These are phyloP conservation scores for Mystacornis crossleyi DNA, from an alignment of 2,113 vertebrate species.

Conservation along the genomic window DNA sequence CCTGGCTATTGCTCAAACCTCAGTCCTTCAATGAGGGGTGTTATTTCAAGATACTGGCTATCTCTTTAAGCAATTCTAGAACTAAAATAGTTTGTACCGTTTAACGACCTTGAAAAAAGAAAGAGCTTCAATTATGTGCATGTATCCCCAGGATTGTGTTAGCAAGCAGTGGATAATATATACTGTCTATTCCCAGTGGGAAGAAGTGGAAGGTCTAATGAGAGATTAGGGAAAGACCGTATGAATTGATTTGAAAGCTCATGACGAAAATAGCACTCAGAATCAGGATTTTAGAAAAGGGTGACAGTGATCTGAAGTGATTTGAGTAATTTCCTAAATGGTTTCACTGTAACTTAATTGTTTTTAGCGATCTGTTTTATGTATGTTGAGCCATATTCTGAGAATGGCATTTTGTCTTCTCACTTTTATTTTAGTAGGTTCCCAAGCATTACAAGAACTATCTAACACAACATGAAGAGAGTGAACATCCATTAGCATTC, in stretches of 20 bases:
- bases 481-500: not conserved
- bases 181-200: not conserved
- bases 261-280: not conserved
- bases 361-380: not conserved
- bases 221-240: not conserved
- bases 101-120: not conserved
- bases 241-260: not conserved
- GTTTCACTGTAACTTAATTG: not conserved
- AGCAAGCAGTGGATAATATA: not conserved
- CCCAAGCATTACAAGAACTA: not conserved
- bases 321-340: not conserved
- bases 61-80: not conserved
- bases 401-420: not conserved
- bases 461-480: not conserved
- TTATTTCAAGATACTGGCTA: not conserved
- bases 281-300: not conserved
- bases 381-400: not conserved
- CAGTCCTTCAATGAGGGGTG: not conserved
- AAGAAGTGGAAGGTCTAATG: not conserved
- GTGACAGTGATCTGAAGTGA: not conserved
- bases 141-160: not conserved
- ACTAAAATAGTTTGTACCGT: not conserved
- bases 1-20: not conserved
- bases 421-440: not conserved
- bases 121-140: not conserved